phyloP scores from a whole-genome alignment of 2,113 vertebrate genomes.

The Aegithalos caudatus region DNA sequence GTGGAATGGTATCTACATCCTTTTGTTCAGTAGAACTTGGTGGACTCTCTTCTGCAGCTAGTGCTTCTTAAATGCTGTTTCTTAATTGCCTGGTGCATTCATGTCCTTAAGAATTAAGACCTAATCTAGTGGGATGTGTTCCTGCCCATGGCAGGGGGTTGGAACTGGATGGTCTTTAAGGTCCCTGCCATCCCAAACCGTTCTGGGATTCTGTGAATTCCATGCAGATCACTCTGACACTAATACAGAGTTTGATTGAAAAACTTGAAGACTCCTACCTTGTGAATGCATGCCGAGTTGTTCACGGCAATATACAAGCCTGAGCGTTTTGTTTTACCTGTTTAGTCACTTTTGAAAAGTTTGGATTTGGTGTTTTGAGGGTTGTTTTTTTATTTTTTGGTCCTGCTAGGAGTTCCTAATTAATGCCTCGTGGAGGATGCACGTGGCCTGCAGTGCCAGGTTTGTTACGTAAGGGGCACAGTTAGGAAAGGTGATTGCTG shows the following conservation, averaged over 20 bases:
- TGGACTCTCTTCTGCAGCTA: not conserved
- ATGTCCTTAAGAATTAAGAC: not conserved
- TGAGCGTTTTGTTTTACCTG: not conserved
- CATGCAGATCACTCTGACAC: not conserved
- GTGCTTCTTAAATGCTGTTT: not conserved
- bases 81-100: not conserved
- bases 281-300: not conserved
- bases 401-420: not conserved
- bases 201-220: not conserved
- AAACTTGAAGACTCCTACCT: not conserved
- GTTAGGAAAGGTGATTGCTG: not conserved
- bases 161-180: not conserved
- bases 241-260: not conserved
- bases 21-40: not conserved
- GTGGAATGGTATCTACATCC: fast-evolving
- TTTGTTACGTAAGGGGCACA: not conserved
- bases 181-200: not conserved
- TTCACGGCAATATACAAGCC: not conserved
- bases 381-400: not conserved
- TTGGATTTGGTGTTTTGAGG: not conserved
- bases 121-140: not conserved
- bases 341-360: not conserved
- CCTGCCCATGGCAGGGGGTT: not conserved
- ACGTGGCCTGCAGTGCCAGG: not conserved
- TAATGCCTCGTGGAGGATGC: not conserved